Base-by-base conservation (phyloP, 2,888 invertebrate genomes). In the Agrilus biguttatus region DNA sequence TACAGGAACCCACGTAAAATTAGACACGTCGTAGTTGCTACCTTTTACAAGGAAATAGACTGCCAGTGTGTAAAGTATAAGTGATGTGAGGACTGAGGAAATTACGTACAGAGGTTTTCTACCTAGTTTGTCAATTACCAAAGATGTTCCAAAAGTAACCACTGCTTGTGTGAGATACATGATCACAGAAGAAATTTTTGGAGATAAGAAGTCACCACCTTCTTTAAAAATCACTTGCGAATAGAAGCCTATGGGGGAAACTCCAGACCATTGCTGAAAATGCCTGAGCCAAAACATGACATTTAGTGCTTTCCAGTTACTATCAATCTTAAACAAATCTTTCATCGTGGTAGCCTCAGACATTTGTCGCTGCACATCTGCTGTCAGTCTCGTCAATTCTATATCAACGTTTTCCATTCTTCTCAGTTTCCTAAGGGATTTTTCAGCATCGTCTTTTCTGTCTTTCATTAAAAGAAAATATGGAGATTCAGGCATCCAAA, bases 251-350 rank as follows among this genome's bases (percentile, higher is more conserved):
- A 59, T 53, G 5, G 58, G 60, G 4, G 53, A 47, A 33, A 55
- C 49, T 5, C 60, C 61, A 14, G 55, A 55, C 19, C 57, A 53
- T 39, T 59, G 58, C 40, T 61, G 60, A 37, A 58, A 48, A 2
- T 53, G 49, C 28, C 58, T 50, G 6, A 80, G 63, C 14, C 72
- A 71, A 10, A 77, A 55, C 36, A 73, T 69, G 42, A 82, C 71
- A 53, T 73, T 65, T 54, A 81, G 67, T 2, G 80, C 80, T 62
- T 72, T 73, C 48, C 73, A 70, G 53, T 75, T 75, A 0, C 71
- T 71, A 6, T 67, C 67, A 51, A 73, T 72, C n/a, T 63, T 62
- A 41, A 76, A 54, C 33, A 77, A 58, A 54, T 77, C 75, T 43
- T 61, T 55, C 63, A 73, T 71, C 1, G 68, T 66, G 14, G 74